phyloP scores from a whole-genome alignment of 2,113 vertebrate species.

The Silurus glanis region DNA sequence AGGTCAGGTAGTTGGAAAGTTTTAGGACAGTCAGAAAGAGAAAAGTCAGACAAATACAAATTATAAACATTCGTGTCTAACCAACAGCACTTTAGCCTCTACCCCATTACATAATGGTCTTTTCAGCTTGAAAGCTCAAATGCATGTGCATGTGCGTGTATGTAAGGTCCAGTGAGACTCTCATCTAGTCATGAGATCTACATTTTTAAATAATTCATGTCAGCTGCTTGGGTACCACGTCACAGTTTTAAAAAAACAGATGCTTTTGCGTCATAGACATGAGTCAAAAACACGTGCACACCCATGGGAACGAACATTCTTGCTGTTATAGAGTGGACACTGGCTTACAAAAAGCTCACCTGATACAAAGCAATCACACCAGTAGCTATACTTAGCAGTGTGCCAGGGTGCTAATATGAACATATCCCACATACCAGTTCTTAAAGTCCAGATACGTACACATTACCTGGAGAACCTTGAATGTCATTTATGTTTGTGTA shows the following conservation, averaged over 20 bases:
- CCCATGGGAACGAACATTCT: constrained; percentile 28
- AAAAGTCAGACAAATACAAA: neutral
- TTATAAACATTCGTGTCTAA: neutral
- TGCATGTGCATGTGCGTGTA: neutral
- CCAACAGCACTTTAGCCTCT: neutral
- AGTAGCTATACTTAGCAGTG: neutral
- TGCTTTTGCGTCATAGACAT: neutral
- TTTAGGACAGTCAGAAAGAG: neutral
- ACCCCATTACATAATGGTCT: neutral
- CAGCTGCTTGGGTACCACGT: constrained; percentile 18
- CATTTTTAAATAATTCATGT: constrained; percentile 10
- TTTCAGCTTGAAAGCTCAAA: neutral
- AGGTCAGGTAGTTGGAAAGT: constrained; percentile 20
- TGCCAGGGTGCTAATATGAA: neutral
- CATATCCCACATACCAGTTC: neutral
- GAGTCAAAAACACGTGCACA: constrained; percentile 31
- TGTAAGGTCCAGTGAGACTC: neutral
- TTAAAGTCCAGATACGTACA: constrained; percentile 22
- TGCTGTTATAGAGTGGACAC: neutral
- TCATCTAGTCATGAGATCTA: neutral
- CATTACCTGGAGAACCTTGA: neutral
- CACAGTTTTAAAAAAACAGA: constrained; percentile 25
- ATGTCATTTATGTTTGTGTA: neutral
- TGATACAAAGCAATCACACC: constrained; percentile 29
- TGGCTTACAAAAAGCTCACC: constrained; percentile 24